Base-by-base conservation (phyloP, 2,888 invertebrate genomes). In the Empis livida region DNA sequence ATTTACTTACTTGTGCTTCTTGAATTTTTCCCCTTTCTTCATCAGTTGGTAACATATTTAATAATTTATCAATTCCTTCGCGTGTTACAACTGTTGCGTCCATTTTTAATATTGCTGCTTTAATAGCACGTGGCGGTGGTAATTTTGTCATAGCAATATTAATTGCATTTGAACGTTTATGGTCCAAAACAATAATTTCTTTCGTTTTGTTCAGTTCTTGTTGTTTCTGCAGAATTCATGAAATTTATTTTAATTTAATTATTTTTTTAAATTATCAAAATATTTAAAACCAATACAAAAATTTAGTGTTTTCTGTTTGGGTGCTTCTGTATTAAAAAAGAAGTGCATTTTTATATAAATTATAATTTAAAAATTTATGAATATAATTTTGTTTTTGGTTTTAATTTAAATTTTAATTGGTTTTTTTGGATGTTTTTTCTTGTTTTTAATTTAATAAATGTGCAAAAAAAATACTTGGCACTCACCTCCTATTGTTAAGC, bases 81-180 rank as follows among this genome's bases (percentile, higher is more conserved):
- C 95, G 78, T 57, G 95, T 99, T 71, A 99, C 90, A 42, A 99
- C 93, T 1, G 95, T 91, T 2, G 91, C 89, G 67, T 99, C 99
- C 95, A 99, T 99, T 73, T 99, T 99, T 67, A 99, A 74, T 53
- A 95, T 93, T 23, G 97, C 99, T n/a, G 95, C 89, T 67, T 97
- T 97, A 54, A 99, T 99, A 9, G 96, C 92, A 54, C 95, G 80
- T 0, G 96, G 92, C 1, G 96, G 96, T 3, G 99, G 99, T 54
- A 99, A 73, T 66, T 96, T 97, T 17, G 97, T 99, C 85, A 99
- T 89, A 14, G 96, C 96, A 59, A 99, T 99, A 67, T 99, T 99
- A 57, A 99, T 99, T 39, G 95, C 96, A 68, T 99, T 99, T 9
- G 99, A 99, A 54, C 99, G 78, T 67, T 97, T 99, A 42, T 94